Evolutionary conservation across 2,113 vertebrate species (phyloP).

Genomic region (Catharus minimus): DNA sequence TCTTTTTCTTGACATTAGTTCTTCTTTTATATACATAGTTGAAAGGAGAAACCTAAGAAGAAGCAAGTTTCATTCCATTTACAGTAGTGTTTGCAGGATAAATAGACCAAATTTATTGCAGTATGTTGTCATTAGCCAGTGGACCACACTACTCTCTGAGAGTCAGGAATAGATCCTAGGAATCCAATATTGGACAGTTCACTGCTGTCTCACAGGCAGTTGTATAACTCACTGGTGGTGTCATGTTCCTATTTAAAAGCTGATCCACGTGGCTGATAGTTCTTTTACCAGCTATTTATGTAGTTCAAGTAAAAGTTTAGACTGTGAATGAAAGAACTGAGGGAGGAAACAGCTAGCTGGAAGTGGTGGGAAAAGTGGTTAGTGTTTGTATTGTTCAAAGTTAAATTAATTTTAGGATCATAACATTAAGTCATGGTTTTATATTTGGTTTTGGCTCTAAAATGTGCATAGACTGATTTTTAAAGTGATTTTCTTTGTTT

Average conservation of each 20-base stretch:
- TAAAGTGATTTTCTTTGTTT: not conserved
- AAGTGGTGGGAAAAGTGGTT: not conserved
- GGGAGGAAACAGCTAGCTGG: not conserved
- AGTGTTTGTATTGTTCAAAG: not conserved
- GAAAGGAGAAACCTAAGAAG: not conserved
- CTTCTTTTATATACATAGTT: not conserved
- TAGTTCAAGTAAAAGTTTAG: conserved; percentile 39
- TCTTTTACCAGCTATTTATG: conserved; percentile 43
- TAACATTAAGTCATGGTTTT: not conserved
- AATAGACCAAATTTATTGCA: not conserved
- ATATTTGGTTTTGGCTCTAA: not conserved
- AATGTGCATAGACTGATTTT: not conserved
- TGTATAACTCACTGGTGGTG: conserved; percentile 35
- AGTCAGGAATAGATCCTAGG: conserved; percentile 53
- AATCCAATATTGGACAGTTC: not conserved
- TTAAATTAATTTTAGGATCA: not conserved
- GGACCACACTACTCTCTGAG: not conserved
- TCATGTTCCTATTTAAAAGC: conserved; percentile 56
- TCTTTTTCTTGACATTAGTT: not conserved
- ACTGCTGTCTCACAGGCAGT: conserved; percentile 6
- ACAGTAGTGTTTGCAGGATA: not conserved
- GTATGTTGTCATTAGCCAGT: not conserved
- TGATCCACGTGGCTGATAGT: not conserved
- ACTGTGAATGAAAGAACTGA: not conserved
- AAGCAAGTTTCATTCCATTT: not conserved